Evolutionary conservation across 1,140 invertebrate genomes (phyloP).

Genomic region (Meteorus sp.): DNA sequence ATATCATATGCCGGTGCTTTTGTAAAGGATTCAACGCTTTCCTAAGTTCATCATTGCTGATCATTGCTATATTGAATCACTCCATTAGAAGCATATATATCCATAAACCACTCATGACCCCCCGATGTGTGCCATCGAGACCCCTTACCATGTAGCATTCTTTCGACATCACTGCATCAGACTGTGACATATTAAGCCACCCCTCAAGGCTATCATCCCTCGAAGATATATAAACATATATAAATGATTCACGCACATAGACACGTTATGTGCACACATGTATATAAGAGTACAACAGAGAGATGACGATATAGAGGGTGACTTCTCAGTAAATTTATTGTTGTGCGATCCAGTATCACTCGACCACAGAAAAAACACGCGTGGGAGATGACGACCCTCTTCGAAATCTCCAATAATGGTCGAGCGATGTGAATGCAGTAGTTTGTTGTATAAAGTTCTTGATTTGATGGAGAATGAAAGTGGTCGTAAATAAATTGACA

Average conservation of each 20-base stretch:
- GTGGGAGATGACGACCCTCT: slow-evolving; percentile 12
- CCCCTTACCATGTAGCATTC: slow-evolving; percentile 27
- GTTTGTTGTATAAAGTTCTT: slow-evolving; percentile 26
- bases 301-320: slow-evolving; percentile 21
- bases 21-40: not conserved
- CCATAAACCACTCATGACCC: slow-evolving; percentile 30
- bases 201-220: slow-evolving; percentile 50
- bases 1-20: too few species aligned
- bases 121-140: slow-evolving; percentile 13
- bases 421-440: not conserved
- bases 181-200: slow-evolving; percentile 59
- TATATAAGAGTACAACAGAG: slow-evolving; percentile 48
- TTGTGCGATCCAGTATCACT: slow-evolving; percentile 56
- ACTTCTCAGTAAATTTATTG: slow-evolving; percentile 51
- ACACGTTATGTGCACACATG: too few species aligned
- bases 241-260: too few species aligned
- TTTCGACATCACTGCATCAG: slow-evolving; percentile 52
- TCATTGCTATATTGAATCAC: slow-evolving; percentile 54
- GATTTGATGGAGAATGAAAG: slow-evolving; percentile 27
- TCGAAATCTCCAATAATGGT: not conserved
- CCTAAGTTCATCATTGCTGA: slow-evolving; percentile 51
- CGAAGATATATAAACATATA: too few species aligned
- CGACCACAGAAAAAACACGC: slow-evolving; percentile 35
- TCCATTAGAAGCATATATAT: slow-evolving; percentile 50
- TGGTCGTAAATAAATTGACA: slow-evolving; percentile 50